Base-by-base conservation (phyloP, 2,113 vertebrate genomes). In the Edolisoma coerulescens region DNA sequence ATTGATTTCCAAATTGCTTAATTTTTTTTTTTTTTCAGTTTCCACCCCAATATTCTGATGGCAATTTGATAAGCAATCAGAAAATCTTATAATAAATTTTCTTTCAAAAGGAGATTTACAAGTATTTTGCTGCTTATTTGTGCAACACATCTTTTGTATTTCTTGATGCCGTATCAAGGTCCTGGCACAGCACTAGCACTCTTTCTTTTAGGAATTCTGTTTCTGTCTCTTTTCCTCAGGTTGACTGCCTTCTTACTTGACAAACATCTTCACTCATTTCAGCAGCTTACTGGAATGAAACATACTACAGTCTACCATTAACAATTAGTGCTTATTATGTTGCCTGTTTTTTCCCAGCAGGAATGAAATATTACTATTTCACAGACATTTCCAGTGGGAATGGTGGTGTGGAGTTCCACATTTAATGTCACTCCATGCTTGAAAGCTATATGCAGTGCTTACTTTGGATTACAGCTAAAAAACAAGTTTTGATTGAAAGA, bases 401-500 rank as follows among this genome's bases (percentile, higher is more conserved):
- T 76, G 76, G 63, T 26, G 68, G 6, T 57, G 32, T 44, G 14
- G 54, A 63, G 24, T 61, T 75, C 70, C 45, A 74, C 33, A 61
- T 70, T 80, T 57, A 83, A 52, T 79, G 71, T 24, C 56, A 78
- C 27, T 94, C 32, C 27, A 41, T 37, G n/a, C 28, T 93, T 82
- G 60, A 95, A 92, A 95, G 39, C 35, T 60, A 71, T 87, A 74
- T 78, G 57, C 7, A 41, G 26, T 42, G 10, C 47, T 79, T 80
- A 32, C 39, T 89, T 93, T 74, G 52, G 13, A 50, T 85, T 87
- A 53, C 37, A 80, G 60, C 33, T 90, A 37, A 93, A 77, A 52
- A 92, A 24, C 45, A 93, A 82, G 21, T 71, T 94, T 94, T 94
- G 71, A 67, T 64, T 94, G 71, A 96, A 96, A 65, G 84, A 80